phyloP scores from a whole-genome alignment of 2,888 invertebrate genomes.

The Alitta virens region DNA sequence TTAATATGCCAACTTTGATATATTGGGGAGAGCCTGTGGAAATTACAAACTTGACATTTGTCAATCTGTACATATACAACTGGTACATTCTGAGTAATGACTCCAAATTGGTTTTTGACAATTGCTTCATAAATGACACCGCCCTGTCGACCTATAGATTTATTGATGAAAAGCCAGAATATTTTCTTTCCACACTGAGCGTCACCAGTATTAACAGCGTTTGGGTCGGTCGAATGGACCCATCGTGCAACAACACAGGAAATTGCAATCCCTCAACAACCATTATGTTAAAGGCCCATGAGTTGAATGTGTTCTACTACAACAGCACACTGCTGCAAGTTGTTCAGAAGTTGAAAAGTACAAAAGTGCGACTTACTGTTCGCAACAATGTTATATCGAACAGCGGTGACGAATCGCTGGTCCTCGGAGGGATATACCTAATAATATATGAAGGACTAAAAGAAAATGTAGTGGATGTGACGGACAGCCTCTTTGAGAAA shows the following conservation, averaged over 20 bases:
- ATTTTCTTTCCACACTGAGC: neutral
- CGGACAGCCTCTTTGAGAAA: constrained; percentile 22
- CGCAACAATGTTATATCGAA: constrained; percentile 12
- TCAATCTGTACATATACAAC: constrained; percentile 5
- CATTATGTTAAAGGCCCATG: constrained; percentile 1
- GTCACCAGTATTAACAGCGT: neutral
- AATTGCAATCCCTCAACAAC: constrained; percentile 7
- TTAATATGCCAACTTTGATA: neutral
- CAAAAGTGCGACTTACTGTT: neutral
- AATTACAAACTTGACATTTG: constrained; percentile 4
- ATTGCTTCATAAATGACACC: constrained; percentile 10
- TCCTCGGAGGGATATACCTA: constrained; percentile 26
- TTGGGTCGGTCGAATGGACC: constrained; percentile 16
- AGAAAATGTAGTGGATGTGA: constrained; percentile 16
- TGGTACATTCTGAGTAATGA: neutral
- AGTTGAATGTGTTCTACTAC: constrained; percentile 1
- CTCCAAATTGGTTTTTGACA: neutral
- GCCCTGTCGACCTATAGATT: neutral
- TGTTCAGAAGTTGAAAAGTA: constrained; percentile 3
- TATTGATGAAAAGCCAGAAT: neutral
- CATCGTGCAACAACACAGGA: constrained; percentile 4
- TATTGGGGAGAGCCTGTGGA: neutral
- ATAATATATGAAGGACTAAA: constrained; percentile 10
- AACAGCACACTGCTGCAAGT: constrained; percentile 14
- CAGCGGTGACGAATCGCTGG: neutral